Conservation (phyloP, 2,888 invertebrate genomes). For the Alsophila aescularia region DNA sequence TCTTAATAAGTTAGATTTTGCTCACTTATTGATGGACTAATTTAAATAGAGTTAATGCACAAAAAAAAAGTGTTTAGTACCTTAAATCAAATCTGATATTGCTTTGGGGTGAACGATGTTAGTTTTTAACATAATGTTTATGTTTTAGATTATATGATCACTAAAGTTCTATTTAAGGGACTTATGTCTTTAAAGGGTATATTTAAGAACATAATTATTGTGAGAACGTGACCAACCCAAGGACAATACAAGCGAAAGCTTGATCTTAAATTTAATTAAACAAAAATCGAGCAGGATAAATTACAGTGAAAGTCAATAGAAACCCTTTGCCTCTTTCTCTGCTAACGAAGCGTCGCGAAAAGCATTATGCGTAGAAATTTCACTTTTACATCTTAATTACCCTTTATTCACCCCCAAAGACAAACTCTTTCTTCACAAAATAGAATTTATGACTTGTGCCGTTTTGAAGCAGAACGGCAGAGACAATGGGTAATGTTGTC, state of each 20-base stretch:
- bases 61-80: too few relatives aligned
- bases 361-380: conserved; percentile 64
- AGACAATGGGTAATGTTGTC: conserved; percentile 57
- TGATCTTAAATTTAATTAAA: conserved; percentile 18
- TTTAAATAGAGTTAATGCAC: too few relatives aligned
- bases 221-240: background rate
- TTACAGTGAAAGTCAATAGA: conserved; percentile 71
- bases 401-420: conserved; percentile 59
- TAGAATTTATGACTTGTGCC: conserved; percentile 68
- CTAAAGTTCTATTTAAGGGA: too few relatives aligned
- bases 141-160: too few relatives aligned
- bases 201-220: too few relatives aligned
- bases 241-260: conserved; percentile 25
- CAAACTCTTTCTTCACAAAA: conserved; percentile 63
- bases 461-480: conserved; percentile 58
- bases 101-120: too few relatives aligned
- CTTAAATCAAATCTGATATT: too few relatives aligned
- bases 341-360: conserved; percentile 68
- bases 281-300: conserved; percentile 38
- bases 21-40: too few relatives aligned
- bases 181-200: too few relatives aligned
- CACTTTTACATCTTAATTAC: conserved; percentile 82
- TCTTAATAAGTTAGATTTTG: too few relatives aligned
- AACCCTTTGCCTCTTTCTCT: conserved; percentile 51
- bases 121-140: too few relatives aligned